These are phyloP conservation scores for Cremastinae sp. DNA, from an alignment of 2,888 invertebrate genomes.

Conservation along the genomic window DNA sequence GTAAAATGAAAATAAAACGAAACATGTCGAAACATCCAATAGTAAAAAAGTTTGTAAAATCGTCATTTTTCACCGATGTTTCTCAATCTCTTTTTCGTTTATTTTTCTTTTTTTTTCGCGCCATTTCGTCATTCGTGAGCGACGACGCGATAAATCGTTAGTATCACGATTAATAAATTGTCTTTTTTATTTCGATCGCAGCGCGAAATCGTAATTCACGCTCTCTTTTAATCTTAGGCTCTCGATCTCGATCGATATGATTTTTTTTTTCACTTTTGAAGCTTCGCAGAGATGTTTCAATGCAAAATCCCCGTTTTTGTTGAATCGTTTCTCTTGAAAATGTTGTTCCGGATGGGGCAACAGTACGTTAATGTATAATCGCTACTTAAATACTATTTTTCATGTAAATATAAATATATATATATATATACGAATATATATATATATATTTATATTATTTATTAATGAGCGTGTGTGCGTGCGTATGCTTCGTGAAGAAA, in stretches of 20 bases:
- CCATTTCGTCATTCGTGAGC: constrained; percentile 10
- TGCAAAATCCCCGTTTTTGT: constrained; percentile 35
- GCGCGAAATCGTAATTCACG: constrained; percentile 14
- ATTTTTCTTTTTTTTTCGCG: constrained; percentile 33
- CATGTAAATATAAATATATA: constrained; percentile 31
- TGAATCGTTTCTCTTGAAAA: neutral
- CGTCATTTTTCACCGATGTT: constrained; percentile 53
- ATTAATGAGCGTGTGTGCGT: constrained; percentile 62
- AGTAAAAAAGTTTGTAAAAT: constrained; percentile 64
- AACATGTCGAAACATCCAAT: constrained; percentile 59
- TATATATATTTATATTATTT: no score
- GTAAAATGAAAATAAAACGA: constrained; percentile 63
- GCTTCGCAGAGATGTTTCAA: neutral
- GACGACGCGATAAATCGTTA: constrained; percentile 11
- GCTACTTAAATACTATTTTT: constrained; percentile 56
- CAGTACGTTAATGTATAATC: constrained; percentile 56
- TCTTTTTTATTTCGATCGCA: constrained; percentile 28
- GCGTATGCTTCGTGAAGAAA: constrained; percentile 54
- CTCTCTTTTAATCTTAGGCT: constrained; percentile 32
- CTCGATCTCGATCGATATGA: constrained; percentile 57
- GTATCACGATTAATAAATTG: constrained; percentile 3
- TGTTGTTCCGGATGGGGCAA: neutral
- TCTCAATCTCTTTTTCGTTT: constrained; percentile 25
- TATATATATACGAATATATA: constrained; percentile 23
- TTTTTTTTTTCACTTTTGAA: constrained; percentile 38